A percentile compares a stretch with the other conserved stretches of the same genome.
phyloP scores from a whole-genome alignment of 2,797 vertebrate genomes.

The Ctenopoma kingsleyae region DNA sequence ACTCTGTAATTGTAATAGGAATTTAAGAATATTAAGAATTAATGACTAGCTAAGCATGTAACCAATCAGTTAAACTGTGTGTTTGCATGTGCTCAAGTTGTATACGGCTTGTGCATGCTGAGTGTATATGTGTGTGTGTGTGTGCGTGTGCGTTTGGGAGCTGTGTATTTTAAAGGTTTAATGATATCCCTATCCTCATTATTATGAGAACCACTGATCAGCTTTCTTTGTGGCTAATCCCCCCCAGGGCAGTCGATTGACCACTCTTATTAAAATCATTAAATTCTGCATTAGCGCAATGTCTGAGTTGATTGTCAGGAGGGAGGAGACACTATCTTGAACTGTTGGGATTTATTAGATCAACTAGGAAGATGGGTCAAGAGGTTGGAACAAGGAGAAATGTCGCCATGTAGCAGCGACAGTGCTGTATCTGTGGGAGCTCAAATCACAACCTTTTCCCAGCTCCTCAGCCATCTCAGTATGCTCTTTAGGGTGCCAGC shows the following conservation, averaged over 20 bases:
- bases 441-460: constrained; percentile 52
- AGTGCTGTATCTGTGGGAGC: constrained; percentile 26
- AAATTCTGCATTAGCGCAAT: constrained; percentile 76
- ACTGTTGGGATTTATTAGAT: constrained; percentile 63
- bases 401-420: constrained; percentile 6
- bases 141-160: constrained; percentile 2
- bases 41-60: constrained; percentile 55
- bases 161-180: constrained; percentile 50
- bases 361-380: constrained; percentile 31
- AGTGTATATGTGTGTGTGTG: background rate
- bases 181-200: constrained; percentile 50
- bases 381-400: constrained; percentile 14
- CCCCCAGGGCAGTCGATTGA: constrained; percentile 66
- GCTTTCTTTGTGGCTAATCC: constrained; percentile 74
- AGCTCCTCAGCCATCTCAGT: constrained; percentile 41
- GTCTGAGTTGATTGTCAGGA: constrained; percentile 79
- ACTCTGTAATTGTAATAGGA: constrained; percentile 66
- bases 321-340: constrained; percentile 63
- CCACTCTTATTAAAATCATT: constrained; percentile 82
- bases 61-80: constrained; percentile 20
- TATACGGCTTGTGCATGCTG: background rate
- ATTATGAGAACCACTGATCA: constrained; percentile 58
- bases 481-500: constrained; percentile 38
- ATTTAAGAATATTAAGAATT: constrained; percentile 67
- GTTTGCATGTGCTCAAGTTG: constrained; percentile 3